Base-by-base conservation (phyloP, 1,140 invertebrate species). In the Sminthurides bifidus region DNA sequence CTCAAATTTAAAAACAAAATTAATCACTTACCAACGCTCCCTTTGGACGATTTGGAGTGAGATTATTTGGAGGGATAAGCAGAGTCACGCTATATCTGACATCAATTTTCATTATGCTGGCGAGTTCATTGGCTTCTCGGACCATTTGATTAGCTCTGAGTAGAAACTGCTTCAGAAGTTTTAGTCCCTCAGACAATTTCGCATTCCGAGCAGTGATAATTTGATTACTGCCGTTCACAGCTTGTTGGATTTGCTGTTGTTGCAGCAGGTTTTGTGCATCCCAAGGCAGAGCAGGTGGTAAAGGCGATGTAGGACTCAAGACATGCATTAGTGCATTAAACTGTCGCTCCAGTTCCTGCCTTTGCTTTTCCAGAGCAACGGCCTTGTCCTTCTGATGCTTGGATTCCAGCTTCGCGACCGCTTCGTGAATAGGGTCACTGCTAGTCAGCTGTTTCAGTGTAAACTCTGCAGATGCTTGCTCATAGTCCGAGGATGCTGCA, bases 301-400 rank as follows among this genome's bases (percentile, higher is more conserved):
- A 24, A 2, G 63, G 53, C 8, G 58, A 43, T 1, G 88, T 88
- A 1, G 91, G 91, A 6, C 90, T 94, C 63, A 95, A 75, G 64
- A 88, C 88, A 69, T 85, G 92, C 48, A 90, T 76, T 31, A 95
- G 73, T 68, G 92, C 87, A 70, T 93, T 90, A 70, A 98, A 92
- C 72, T 97, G 92, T 27, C 87, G 76, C 69, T 97, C 92, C 69
- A 97, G 96, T 73, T 95, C 92, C 70, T 86, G 83, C 27, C 92
- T 76, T 72, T 98, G 94, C 69, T 92, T 91, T 67, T 97, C 92
- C 31, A 97, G 72, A 2, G 93, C 93, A 66, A 91, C 89, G 89
- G 60, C 56, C 50, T 65, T 65, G 33, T 63, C 63, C 53, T 94
- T 90, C 72, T 95, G 90, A 66, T 95, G 89, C 68, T 95, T 92